phyloP scores from a whole-genome alignment of 2,113 vertebrate genomes.

The Epinephelus fuscoguttatus region DNA sequence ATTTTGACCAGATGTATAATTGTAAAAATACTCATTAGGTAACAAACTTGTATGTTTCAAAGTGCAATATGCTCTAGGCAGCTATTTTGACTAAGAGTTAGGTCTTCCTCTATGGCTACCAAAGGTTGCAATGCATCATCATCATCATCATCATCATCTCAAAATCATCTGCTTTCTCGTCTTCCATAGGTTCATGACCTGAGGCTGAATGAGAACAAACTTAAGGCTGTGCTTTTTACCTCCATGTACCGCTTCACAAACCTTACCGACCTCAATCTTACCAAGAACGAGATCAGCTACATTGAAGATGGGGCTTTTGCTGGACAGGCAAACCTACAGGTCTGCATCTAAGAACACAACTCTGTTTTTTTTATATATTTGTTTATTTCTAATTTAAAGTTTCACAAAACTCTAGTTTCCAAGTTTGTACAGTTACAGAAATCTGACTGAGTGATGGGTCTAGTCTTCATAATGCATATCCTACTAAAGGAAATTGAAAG shows the following conservation, averaged over 20 bases:
- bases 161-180: slow-evolving; percentile 1
- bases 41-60: neutral
- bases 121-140: neutral
- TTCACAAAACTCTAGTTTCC: neutral
- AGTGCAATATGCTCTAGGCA: neutral
- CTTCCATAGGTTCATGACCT: slow-evolving; percentile 89
- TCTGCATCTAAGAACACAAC: slow-evolving; percentile 22
- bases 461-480: neutral
- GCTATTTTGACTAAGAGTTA: neutral
- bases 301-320: slow-evolving; percentile 97
- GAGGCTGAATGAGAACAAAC: slow-evolving; percentile 97
- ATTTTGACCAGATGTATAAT: neutral
- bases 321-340: slow-evolving; percentile 94
- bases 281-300: slow-evolving; percentile 98
- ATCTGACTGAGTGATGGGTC: neutral
- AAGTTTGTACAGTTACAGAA: neutral
- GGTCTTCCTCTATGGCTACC: neutral
- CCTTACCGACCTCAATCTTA: slow-evolving; percentile 97
- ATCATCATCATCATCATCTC: neutral
- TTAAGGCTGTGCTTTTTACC: slow-evolving; percentile 94
- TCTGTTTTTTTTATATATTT: neutral
- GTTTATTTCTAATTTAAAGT: neutral
- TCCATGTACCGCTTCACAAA: slow-evolving; percentile 98
- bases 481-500: neutral
- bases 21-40: slow-evolving; percentile 11